Evolutionary conservation across 1,140 invertebrate species (phyloP).

Genomic region (Antheraea pernyi): DNA sequence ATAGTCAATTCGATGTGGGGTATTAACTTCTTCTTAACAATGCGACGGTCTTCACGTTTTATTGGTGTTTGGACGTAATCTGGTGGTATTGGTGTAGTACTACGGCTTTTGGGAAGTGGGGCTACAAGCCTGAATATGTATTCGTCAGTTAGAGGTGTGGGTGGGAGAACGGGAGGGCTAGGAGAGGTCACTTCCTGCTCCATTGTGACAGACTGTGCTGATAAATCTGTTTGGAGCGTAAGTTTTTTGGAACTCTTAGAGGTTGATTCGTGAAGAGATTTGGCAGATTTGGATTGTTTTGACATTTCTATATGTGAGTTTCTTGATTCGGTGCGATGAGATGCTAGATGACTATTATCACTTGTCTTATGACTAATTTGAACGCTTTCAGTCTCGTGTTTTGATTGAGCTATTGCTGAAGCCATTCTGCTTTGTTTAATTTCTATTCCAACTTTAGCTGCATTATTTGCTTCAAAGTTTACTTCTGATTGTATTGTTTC

Average conservation of each 20-base stretch:
- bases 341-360: neutral
- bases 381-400: neutral
- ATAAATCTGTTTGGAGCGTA: neutral
- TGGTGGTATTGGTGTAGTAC: constrained; percentile 39
- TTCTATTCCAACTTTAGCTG: neutral
- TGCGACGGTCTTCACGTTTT: constrained; percentile 51
- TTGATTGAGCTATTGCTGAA: neutral
- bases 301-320: neutral
- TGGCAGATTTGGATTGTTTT: neutral
- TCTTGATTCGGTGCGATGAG: neutral
- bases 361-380: neutral
- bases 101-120: constrained; percentile 47
- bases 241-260: neutral
- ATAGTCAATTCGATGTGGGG: constrained; percentile 59
- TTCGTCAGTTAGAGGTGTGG: constrained; percentile 65
- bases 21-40: constrained; percentile 63
- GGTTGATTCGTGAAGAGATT: neutral
- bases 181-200: constrained; percentile 30
- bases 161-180: constrained; percentile 41
- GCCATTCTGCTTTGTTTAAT: neutral
- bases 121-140: constrained; percentile 66
- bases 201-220: neutral
- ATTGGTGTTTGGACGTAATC: constrained; percentile 17
- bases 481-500: neutral
- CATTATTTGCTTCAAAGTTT: neutral